Base-by-base conservation (phyloP, 2,113 vertebrate species). In the Phaethon lepturus region DNA sequence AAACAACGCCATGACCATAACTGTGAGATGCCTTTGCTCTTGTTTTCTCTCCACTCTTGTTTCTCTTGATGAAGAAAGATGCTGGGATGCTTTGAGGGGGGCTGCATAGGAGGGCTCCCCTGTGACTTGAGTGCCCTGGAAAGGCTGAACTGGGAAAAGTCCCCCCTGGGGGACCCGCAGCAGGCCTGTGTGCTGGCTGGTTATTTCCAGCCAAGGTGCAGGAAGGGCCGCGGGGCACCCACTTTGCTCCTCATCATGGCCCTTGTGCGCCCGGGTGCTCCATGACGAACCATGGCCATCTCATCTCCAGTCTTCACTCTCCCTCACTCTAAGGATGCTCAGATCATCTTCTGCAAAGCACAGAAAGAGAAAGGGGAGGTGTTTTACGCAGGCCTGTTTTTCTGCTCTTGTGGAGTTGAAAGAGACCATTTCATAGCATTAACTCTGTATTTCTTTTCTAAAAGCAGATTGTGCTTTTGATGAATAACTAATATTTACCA, bases 101-200 rank as follows among this genome's bases (percentile, higher is more conserved):
- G 2, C 5, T n/a, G 6, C 3, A 15, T 64, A 49, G 47, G 33
- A 63, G 10, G 9, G n/a, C 2, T 75, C 6, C 17, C 20, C 29
- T 72, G n/a, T 74, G 49, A 24, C 20, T 29, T 75, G 35, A 16
- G 33, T 75, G 9, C 13, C 13, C 18, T 69, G 66, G 24, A 23
- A 90, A 81, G 55, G 24, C 25, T 63, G 42, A 60, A 16, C n/a
- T 68, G 42, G 22, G 18, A 31, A n/a, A 82, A 60, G 29, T 59
- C 2, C 5, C 4, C 6, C 2, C 8, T 5, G 9, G 16, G 29
- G 11, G 24, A 31, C 38, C 1, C 11, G 16, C 15, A 13, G 19
- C 0, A 0, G 10, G 26, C 55, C n/a, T 84, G 10, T 58, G 14
- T 63, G 35, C 44, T 58, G 73, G 25, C 47, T 78, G 31, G 18